These are phyloP conservation scores for Toxotes jaculatrix DNA, from an alignment of 2,113 vertebrate species.

Conservation along the genomic window DNA sequence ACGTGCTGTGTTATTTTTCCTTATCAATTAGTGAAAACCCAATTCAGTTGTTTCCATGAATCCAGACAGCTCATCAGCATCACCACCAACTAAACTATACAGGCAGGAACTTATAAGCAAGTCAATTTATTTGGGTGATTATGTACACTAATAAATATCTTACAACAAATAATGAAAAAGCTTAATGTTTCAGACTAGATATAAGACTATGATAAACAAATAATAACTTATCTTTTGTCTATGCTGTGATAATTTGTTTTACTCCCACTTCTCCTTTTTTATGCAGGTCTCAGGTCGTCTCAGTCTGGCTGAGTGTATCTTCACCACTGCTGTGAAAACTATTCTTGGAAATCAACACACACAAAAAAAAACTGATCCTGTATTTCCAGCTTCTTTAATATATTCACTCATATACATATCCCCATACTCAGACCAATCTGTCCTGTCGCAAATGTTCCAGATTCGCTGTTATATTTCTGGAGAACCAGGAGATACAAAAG, in stretches of 20 bases:
- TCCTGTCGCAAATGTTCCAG: slow-evolving; percentile 4
- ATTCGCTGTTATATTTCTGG: slow-evolving; percentile 10
- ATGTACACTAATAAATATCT: too few relatives aligned
- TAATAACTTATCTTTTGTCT: background rate
- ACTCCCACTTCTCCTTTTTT: background rate
- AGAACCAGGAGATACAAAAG: slow-evolving; percentile 7
- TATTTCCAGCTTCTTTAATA: slow-evolving; percentile 8
- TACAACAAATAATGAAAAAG: too few relatives aligned
- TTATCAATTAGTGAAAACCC: too few relatives aligned
- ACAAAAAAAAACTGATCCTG: slow-evolving; percentile 6
- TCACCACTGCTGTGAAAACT: slow-evolving; percentile 22
- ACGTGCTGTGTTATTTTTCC: too few relatives aligned
- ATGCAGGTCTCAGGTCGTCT: background rate
- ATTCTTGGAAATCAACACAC: slow-evolving; percentile 37
- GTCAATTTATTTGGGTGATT: too few relatives aligned
- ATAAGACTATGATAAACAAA: background rate
- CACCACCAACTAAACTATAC: too few relatives aligned
- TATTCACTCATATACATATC: slow-evolving; percentile 10
- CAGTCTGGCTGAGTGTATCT: slow-evolving; percentile 21
- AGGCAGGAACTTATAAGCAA: too few relatives aligned
- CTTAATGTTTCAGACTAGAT: too few relatives aligned
- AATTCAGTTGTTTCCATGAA: too few relatives aligned
- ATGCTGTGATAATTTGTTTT: background rate
- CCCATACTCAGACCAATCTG: slow-evolving; percentile 5
- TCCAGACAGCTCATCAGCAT: too few relatives aligned